Conservation (phyloP, 2,113 vertebrate species). For the Xiphorhynchus elegans region DNA sequence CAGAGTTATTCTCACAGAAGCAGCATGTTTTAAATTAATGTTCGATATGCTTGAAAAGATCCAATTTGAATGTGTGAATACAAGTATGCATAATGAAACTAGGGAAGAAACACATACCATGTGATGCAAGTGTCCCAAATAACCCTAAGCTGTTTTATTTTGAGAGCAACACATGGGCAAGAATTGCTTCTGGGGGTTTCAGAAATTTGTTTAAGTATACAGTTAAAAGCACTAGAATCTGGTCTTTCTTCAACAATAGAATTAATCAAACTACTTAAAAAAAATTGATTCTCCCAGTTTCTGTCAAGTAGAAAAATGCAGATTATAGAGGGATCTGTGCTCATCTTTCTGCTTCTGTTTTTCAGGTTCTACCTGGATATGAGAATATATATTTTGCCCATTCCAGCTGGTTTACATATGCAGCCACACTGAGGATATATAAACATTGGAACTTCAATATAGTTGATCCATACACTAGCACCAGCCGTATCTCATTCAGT, state of each 20-base stretch:
- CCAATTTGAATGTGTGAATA: neutral
- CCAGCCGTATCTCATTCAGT: conserved; percentile 88
- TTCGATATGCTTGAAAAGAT: neutral
- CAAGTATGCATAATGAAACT: neutral
- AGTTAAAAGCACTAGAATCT: neutral
- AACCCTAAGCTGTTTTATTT: neutral
- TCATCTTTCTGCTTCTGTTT: conserved; percentile 3
- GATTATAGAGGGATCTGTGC: neutral
- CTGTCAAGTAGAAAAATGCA: neutral
- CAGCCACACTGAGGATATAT: conserved; percentile 89
- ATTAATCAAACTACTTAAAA: neutral
- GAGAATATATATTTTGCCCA: conserved; percentile 92
- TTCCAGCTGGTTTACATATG: conserved; percentile 94
- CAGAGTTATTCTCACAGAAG: neutral
- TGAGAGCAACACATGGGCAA: neutral
- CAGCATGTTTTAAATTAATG: neutral
- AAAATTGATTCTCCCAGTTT: neutral
- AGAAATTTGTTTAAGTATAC: neutral
- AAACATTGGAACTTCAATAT: conserved; percentile 92
- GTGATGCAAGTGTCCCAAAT: neutral
- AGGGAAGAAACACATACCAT: neutral
- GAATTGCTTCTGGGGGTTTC: neutral
- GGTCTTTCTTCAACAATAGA: neutral
- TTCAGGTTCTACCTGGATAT: conserved; percentile 89
- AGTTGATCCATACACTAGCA: conserved; percentile 77